Evolutionary conservation across 1,140 invertebrate genomes (phyloP), one percentile per base, ranked within the genome.

Genomic region (Heliconius nattereri): DNA sequence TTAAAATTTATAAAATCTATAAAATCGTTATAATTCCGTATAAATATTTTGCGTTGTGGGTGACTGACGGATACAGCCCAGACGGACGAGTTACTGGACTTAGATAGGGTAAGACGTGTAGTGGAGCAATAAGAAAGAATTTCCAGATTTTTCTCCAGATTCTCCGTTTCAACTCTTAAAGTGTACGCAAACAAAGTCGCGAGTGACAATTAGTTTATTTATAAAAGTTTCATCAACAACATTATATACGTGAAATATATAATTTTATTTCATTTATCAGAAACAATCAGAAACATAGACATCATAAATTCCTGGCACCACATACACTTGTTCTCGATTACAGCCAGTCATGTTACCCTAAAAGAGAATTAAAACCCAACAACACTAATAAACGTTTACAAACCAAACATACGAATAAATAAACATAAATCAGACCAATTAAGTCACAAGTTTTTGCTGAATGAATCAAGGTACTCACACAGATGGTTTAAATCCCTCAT

Each of bases 401-500:
- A 54, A 75, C 40, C 71, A 40, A 71, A 72, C 71, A 72, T 72
- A 72, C 54, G 7, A 52, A 60, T 60, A 66, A 13, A 66, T 66
- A 66, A 66, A 66, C 26, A 76, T 85, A 85, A 84, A 85, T 85
- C 84, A 87, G 72, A 70, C 57, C 76, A 83, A 85, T 84, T 85
- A 82, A 82, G 75, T 71, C 37, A 72, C 78, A 79, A 84, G 81
- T 80, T 84, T 78, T 75, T 78, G 80, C 82, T 66, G 78, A 82
- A 84, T 78, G 49, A 52, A 52, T 52, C 3, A 45, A 52, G 49
- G 49, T 52, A 80, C 32, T 35, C 32, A 35, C 78, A 84, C 83
- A 86, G 78, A 86, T 84, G 79, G 76, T 60, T 77, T 80, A 83
- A 87, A 86, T 85, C 82, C 80, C 83, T 71, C 85, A 86, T 85